Evolutionary conservation across 2,888 invertebrate genomes (phyloP).

Genomic region (Drosophila fungiperda): DNA sequence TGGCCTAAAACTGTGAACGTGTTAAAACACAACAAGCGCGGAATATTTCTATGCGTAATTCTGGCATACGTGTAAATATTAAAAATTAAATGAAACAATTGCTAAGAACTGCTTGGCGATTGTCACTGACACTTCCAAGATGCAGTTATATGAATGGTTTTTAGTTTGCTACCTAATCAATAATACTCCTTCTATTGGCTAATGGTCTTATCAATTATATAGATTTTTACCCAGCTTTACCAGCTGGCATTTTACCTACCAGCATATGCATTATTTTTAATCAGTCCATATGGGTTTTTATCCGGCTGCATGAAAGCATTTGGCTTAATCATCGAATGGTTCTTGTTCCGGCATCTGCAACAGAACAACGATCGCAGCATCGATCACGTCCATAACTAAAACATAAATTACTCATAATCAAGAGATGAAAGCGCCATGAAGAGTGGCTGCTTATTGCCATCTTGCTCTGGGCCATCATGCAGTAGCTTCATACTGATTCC

Average conservation of each 20-base stretch:
- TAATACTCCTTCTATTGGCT: not conserved
- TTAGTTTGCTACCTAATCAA: not conserved
- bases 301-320: constrained; percentile 47
- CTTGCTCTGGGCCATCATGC: constrained; percentile 36
- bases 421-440: constrained; percentile 14
- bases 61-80: constrained; percentile 59
- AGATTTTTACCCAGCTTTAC: not conserved
- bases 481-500: constrained; percentile 5
- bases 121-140: constrained; percentile 11
- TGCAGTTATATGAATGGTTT: constrained; percentile 32
- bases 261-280: constrained; percentile 28
- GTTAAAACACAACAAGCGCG: constrained; percentile 28
- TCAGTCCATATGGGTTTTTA: constrained; percentile 23
- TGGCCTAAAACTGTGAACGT: constrained; percentile 41
- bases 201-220: not conserved
- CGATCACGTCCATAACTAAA: constrained; percentile 50
- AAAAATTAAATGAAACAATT: constrained; percentile 24
- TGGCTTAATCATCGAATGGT: constrained; percentile 37
- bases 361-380: constrained; percentile 20
- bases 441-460: constrained; percentile 26
- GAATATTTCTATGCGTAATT: constrained; percentile 53
- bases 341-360: constrained; percentile 52
- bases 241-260: not conserved
- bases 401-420: constrained; percentile 45
- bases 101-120: not conserved